phyloP scores from a whole-genome alignment of 2,113 vertebrate genomes.

The Tachysurus fulvidraco region DNA sequence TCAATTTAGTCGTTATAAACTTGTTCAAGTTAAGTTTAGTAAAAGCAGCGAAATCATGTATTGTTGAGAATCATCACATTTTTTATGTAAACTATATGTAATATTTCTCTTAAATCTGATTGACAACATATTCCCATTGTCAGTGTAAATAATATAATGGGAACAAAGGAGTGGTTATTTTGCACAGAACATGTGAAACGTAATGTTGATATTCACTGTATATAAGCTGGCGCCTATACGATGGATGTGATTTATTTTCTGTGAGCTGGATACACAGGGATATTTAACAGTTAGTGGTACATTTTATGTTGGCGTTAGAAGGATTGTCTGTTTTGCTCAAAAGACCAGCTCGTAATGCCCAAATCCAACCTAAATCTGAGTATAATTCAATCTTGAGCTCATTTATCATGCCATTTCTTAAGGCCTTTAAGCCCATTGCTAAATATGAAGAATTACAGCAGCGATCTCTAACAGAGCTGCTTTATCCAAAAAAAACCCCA shows the following conservation, averaged over 20 bases:
- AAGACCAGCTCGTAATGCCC: not conserved
- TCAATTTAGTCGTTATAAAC: too few species aligned
- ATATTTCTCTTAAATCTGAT: too few species aligned
- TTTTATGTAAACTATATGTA: too few species aligned
- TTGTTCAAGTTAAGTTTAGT: too few species aligned
- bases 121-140: not conserved
- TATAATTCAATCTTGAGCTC: conserved; percentile 4
- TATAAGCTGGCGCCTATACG: not conserved
- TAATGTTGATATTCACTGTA: not conserved
- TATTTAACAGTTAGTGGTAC: not conserved
- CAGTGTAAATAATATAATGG: not conserved
- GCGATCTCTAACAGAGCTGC: not conserved
- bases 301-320: not conserved
- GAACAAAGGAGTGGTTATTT: not conserved
- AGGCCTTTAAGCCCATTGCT: not conserved
- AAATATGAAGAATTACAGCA: not conserved
- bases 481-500: not conserved
- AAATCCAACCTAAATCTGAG: not conserved
- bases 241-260: not conserved
- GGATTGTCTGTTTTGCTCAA: not conserved
- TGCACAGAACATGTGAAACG: not conserved
- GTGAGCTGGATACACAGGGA: not conserved
- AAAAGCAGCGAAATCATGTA: too few species aligned
- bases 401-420: not conserved
- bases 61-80: too few species aligned